Percentiles rank a stretch among this genome's conserved stretches.
These are phyloP conservation scores for Ips typographus DNA, from an alignment of 1,140 invertebrate genomes.

Conservation along the genomic window DNA sequence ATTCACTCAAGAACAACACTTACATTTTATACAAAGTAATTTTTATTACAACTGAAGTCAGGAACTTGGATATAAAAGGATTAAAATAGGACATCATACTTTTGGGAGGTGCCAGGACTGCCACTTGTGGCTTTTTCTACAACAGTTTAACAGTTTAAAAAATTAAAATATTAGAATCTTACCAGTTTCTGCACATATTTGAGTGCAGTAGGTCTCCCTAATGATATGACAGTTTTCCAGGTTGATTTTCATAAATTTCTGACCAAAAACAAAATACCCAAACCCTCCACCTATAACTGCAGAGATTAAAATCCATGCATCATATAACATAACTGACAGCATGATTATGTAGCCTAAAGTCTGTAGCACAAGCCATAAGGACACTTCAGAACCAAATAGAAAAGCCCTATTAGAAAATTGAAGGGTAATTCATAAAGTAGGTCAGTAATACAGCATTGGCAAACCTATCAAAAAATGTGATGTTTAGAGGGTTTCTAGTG, in stretches of 20 bases:
- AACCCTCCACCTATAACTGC: slow-evolving; percentile 74
- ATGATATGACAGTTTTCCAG: slow-evolving; percentile 51
- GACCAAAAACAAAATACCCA: slow-evolving; percentile 65
- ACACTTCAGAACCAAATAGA: slow-evolving; percentile 45
- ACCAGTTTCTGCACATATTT: slow-evolving; percentile 47
- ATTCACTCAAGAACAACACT: too few relatives aligned
- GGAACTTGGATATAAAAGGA: neutral
- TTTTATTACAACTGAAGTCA: neutral
- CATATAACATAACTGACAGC: slow-evolving; percentile 88
- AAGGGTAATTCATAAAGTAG: neutral
- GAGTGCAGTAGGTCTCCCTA: slow-evolving; percentile 48
- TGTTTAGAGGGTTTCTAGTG: slow-evolving; percentile 41
- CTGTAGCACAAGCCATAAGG: slow-evolving; percentile 47
- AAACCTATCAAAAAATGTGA: slow-evolving; percentile 44
- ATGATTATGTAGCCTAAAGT: slow-evolving; percentile 80
- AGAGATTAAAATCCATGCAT: slow-evolving; percentile 76
- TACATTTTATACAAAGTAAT: too few relatives aligned
- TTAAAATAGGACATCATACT: slow-evolving; percentile 37
- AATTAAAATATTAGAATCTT: slow-evolving; percentile 22
- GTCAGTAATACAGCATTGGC: neutral
- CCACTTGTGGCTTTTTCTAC: slow-evolving; percentile 30
- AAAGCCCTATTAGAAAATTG: slow-evolving; percentile 37
- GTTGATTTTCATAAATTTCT: slow-evolving; percentile 52
- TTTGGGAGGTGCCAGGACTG: slow-evolving; percentile 35
- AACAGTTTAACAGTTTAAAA: slow-evolving; percentile 7